Percentiles rank a stretch among this genome's conserved stretches.
These are phyloP conservation scores for Syngnathus scovelli DNA, from an alignment of 2,113 vertebrate genomes.

Conservation along the genomic window DNA sequence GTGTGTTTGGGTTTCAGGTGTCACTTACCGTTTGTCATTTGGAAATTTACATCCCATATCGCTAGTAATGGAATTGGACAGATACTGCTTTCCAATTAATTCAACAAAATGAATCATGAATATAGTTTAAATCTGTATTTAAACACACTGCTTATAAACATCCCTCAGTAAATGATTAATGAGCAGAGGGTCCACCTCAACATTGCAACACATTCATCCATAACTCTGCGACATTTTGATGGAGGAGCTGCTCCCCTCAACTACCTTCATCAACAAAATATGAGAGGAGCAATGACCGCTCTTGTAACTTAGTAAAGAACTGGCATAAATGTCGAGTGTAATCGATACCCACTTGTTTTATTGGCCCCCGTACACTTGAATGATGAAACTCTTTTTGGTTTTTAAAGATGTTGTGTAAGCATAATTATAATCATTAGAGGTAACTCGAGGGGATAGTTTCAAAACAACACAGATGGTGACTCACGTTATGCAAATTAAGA, in stretches of 20 bases:
- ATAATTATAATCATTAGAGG: background rate
- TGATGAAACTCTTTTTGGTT: background rate
- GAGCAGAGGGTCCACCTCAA: conserved; percentile 31
- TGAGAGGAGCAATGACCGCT: conserved; percentile 4
- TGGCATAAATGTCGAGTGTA: background rate
- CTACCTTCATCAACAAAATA: conserved; percentile 23
- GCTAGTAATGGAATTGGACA: background rate
- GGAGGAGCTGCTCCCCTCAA: conserved; percentile 25
- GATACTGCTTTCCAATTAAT: background rate
- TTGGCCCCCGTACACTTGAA: background rate
- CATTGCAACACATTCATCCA: conserved; percentile 15
- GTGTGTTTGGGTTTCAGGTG: background rate
- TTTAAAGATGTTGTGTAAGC: conserved; percentile 1
- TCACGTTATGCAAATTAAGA: conserved; percentile 1
- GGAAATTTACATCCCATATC: background rate
- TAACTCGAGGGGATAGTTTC: background rate
- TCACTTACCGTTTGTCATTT: background rate
- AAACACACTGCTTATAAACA: conserved; percentile 17
- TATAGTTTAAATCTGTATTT: background rate
- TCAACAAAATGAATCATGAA: background rate
- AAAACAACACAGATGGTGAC: conserved; percentile 7
- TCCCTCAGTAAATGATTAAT: conserved; percentile 16
- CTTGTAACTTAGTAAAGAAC: conserved; percentile 21
- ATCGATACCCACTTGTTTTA: background rate
- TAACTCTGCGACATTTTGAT: conserved; percentile 17